Percentiles rank a stretch among this genome's conserved stretches.
Conservation (phyloP, 2,113 vertebrate species). For the Lutjanus erythropterus region DNA sequence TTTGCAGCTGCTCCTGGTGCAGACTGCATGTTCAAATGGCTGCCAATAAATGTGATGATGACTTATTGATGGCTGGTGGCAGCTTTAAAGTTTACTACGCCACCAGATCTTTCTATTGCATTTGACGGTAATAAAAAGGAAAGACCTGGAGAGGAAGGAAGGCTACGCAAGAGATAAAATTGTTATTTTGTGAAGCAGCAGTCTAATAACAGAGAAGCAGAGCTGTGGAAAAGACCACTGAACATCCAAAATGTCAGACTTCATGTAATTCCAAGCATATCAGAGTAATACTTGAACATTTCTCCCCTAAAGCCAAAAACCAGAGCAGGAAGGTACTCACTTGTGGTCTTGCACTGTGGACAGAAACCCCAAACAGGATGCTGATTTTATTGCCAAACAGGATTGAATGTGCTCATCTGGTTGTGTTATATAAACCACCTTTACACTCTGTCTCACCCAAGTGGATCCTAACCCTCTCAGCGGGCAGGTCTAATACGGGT, state of each 20-base stretch:
- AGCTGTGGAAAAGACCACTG: background rate
- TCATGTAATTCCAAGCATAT: background rate
- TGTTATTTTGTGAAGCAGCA: background rate
- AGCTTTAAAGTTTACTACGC: background rate
- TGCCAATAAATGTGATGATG: background rate
- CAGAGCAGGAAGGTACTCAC: background rate
- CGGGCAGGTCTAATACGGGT: background rate
- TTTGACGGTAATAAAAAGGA: background rate
- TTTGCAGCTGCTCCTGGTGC: too few relatives aligned
- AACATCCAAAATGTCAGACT: background rate
- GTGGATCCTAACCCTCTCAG: slow-evolving; percentile 8
- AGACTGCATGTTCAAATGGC: background rate
- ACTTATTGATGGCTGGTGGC: background rate
- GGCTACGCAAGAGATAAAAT: too few relatives aligned
- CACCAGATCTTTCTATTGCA: background rate
- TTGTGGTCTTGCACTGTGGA: background rate
- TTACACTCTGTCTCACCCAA: background rate
- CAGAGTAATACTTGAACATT: background rate
- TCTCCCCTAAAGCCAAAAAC: background rate
- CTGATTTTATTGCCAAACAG: background rate
- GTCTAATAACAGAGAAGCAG: background rate
- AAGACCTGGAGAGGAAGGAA: background rate
- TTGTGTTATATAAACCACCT: slow-evolving; percentile 22
- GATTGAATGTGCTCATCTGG: background rate
- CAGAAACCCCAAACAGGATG: background rate